Conservation (phyloP, 2,113 vertebrate species). For the Ovis aries region DNA sequence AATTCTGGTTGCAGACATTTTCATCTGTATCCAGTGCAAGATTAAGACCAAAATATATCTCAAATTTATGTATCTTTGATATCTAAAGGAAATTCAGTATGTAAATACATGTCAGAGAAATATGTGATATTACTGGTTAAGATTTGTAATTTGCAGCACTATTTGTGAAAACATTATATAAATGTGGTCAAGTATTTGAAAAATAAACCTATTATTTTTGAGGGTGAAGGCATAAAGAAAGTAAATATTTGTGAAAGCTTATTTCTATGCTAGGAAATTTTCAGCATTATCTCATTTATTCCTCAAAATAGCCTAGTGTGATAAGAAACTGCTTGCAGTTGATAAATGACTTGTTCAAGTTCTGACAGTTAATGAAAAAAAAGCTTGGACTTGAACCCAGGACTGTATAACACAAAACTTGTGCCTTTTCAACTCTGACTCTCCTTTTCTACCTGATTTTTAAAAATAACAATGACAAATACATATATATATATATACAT, state of each 20-base stretch:
- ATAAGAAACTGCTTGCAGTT: not conserved
- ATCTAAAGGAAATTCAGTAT: not conserved
- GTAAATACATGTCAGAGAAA: not conserved
- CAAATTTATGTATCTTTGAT: not conserved
- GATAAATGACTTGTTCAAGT: not conserved
- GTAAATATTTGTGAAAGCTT: not conserved
- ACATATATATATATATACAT: rapidly evolving
- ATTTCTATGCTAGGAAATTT: not conserved
- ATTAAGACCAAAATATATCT: not conserved
- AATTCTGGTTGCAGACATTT: not conserved
- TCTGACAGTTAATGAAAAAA: not conserved
- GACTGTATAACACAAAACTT: not conserved
- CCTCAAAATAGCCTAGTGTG: not conserved
- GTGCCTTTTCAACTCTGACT: not conserved
- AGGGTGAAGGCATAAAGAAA: not conserved
- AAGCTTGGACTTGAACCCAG: not conserved
- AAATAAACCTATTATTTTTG: not conserved
- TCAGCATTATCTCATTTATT: not conserved
- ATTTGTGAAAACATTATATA: not conserved
- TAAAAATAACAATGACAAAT: not conserved
- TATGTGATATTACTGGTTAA: not conserved
- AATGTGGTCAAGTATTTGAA: not conserved
- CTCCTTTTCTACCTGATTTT: not conserved
- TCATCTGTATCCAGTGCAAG: not conserved
- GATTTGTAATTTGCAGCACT: not conserved